Percentiles rank a stretch among this genome's conserved stretches.
These are phyloP conservation scores for Neuroscelio doddi DNA, from an alignment of 2,888 invertebrate genomes.

Conservation along the genomic window DNA sequence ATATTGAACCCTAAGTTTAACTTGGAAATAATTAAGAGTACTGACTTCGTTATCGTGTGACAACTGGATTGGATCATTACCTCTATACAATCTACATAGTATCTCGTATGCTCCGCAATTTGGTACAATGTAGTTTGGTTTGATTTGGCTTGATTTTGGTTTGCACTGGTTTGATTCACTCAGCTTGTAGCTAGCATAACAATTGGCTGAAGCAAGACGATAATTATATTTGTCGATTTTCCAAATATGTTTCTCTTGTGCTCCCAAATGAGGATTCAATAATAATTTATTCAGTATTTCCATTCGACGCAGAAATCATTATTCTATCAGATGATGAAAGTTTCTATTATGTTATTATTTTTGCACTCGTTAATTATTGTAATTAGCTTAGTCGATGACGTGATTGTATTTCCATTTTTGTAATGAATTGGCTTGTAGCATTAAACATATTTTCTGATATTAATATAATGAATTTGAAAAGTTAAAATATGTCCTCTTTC, in stretches of 20 bases:
- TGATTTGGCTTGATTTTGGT: conserved; percentile 60
- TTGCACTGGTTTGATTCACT: conserved; percentile 59
- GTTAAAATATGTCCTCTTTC: too few species aligned
- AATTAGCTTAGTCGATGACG: background rate
- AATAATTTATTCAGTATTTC: conserved; percentile 9
- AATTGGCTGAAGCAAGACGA: conserved; percentile 37
- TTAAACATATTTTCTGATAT: too few species aligned
- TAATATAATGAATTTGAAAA: too few species aligned
- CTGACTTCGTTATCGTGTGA: conserved; percentile 26
- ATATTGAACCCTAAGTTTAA: too few species aligned
- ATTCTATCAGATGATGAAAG: background rate
- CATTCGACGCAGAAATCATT: background rate
- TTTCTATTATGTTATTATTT: background rate
- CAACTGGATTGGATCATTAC: conserved; percentile 38
- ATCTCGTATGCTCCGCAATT: conserved; percentile 33
- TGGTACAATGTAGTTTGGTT: conserved; percentile 48
- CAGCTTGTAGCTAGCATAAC: conserved; percentile 49
- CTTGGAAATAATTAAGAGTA: conserved; percentile 20
- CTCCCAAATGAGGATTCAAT: conserved; percentile 9
- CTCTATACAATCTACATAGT: conserved; percentile 17
- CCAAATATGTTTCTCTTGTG: conserved; percentile 13
- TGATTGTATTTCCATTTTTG: background rate
- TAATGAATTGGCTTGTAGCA: too few species aligned
- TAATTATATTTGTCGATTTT: conserved; percentile 30
- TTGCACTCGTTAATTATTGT: background rate